A percentile compares a stretch with the other conserved stretches of the same genome.
These are phyloP conservation scores for Caenorhabditis imperialis DNA, from an alignment of 2,888 invertebrate genomes.

Conservation along the genomic window DNA sequence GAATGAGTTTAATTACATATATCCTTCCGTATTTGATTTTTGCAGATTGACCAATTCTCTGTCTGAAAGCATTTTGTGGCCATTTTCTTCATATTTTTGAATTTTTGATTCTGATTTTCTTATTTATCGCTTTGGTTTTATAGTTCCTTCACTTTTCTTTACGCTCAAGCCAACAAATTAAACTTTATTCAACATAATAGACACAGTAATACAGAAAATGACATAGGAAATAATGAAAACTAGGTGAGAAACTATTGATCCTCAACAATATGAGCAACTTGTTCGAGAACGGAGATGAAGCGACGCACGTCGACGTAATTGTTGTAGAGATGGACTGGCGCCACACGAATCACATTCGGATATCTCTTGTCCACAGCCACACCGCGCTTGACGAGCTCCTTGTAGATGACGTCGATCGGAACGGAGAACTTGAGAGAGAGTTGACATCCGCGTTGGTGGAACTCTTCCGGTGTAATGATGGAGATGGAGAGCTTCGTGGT, in stretches of 20 bases:
- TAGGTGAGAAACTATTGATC: conserved; percentile 18
- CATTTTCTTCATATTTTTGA: too few species aligned
- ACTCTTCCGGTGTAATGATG: conserved; percentile 81
- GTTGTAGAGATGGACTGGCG: conserved; percentile 81
- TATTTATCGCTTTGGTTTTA: too few species aligned
- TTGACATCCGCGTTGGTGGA: conserved; percentile 81
- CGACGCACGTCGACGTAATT: conserved; percentile 78
- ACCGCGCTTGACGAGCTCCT: conserved; percentile 80
- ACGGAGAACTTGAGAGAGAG: conserved; percentile 80
- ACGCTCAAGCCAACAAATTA: too few species aligned
- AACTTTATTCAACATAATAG: too few species aligned
- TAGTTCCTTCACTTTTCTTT: too few species aligned
- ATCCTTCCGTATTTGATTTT: too few species aligned
- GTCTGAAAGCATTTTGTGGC: too few species aligned
- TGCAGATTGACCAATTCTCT: too few species aligned
- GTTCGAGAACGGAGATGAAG: conserved; percentile 68
- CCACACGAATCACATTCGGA: conserved; percentile 81
- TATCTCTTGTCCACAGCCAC: conserved; percentile 81
- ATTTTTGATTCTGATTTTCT: too few species aligned
- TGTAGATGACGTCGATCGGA: conserved; percentile 79
- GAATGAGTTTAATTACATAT: too few species aligned
- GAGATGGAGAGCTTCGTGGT: conserved; percentile 72
- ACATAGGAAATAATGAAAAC: too few species aligned
- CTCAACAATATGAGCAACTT: conserved; percentile 42
- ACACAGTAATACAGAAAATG: too few species aligned